Base-by-base conservation (phyloP, 2,888 invertebrate species). In the Caenorhabditis sp. region DNA sequence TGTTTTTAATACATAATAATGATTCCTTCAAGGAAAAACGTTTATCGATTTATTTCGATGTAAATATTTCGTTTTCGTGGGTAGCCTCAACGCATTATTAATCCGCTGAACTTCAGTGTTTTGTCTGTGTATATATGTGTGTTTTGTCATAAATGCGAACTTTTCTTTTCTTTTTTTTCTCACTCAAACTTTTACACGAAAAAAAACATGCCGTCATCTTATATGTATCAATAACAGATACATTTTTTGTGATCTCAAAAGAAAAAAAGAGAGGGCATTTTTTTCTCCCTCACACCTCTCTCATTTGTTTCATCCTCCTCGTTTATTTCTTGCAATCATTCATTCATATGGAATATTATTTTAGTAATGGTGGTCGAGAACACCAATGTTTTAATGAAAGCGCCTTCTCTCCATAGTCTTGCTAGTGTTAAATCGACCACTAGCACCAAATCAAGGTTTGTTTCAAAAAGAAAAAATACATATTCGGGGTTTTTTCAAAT, bases 391-490 rank as follows among this genome's bases (percentile, higher is more conserved):
- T 8, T 8, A 36, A 5, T 5, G 7, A 36, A 14, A 17, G 7
- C 43, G 2, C 43, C 2, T 3, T 43, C 43, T 10, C 3, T 14
- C 8, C 43, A 43, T 5, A 43, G 43, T 17, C 7, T 43, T 43
- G 12, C 43, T 10, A 59, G 59, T 59, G n/a, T 59, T n/a, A 56
- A 56, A 56, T 56, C 56, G n/a, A 7, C 1, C 10, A 20, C 27
- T 21, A 38, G 36, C 14, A 10, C 12, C 5, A 59, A 59, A 49
- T n/a, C 38, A 23, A 59, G 59, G 59, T 59, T 58, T 58, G 31
- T 36, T 21, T 25, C 5, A 8, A 17, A 56, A 10, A 7, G 17
- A 26, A n/a, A n/a, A n/a, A n/a, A n/a, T n/a, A n/a, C n/a, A n/a
- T n/a, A n/a, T n/a, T n/a, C n/a, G n/a, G n/a, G n/a, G n/a, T 59